Base-by-base conservation (phyloP, 2,888 invertebrate genomes). In the Eubasilissa splendida region DNA sequence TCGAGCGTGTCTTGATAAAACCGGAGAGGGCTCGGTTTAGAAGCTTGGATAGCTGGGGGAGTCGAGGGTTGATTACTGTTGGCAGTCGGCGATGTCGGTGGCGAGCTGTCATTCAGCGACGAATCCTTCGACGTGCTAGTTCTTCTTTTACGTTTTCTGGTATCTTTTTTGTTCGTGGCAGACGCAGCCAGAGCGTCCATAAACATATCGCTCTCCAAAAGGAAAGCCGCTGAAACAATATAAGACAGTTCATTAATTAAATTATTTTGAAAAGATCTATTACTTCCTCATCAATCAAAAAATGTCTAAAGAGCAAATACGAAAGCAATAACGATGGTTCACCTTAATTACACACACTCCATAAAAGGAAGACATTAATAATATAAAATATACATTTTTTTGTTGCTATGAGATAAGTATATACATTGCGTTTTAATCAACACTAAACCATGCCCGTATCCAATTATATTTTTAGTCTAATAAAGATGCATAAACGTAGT, bases 1-100 rank as follows among this genome's bases (percentile, higher is more conserved):
- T 96, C 95, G 82, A 97, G 88, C 0, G 97, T 98, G 85, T 98
- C 98, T 89, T 97, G 96, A 87, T 98, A 98, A 89, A 98, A 98
- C 85, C 93, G 92, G 12, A 94, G 92, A 1, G 94, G 94, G 83
- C 86, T 90, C 65, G 90, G 91, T 85, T 88, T 89, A 33, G 89
- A 83, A 14, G 90, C 90, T 22, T 86, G 84, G 9, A 73, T 53
- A 10, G 86, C 85, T n/a, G 88, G 85, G 31, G 85, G 85, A 14
- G 84, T 82, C 8, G 85, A 84, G 10, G 85, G 79, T 58, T 54
- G 50, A 54, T 42, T 75, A 56, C 14, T 63, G 53, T 63, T 73
- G 7, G 85, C 78, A 42, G 87, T 84, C 9, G 85, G 92, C 50
- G 90, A 91, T 60, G 91, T 90, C 0, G 92, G 92, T 60, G 92